These are phyloP conservation scores for Plagodis pulveraria DNA, from an alignment of 2,888 invertebrate species.

Conservation along the genomic window DNA sequence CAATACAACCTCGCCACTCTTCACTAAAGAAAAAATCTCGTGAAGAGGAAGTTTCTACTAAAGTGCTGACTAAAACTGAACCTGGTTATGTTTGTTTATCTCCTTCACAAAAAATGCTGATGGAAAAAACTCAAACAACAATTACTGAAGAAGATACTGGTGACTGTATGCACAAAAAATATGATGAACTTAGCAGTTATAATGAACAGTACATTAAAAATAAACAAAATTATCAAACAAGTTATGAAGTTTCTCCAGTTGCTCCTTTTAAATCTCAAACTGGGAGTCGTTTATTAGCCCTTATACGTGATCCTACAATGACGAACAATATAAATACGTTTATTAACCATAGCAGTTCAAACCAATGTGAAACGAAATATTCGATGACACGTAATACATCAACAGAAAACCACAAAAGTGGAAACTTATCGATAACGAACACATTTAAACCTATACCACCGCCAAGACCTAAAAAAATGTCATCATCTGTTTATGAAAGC, in stretches of 20 bases:
- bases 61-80: slow-evolving; percentile 85
- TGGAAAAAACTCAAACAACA: slow-evolving; percentile 82
- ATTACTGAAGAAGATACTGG: slow-evolving; percentile 82
- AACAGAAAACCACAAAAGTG: slow-evolving; percentile 25
- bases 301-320: slow-evolving; percentile 83
- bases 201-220: slow-evolving; percentile 66
- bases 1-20: slow-evolving; percentile 72
- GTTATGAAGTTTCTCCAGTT: slow-evolving; percentile 45
- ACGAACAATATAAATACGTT: slow-evolving; percentile 60
- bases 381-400: slow-evolving; percentile 39
- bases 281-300: slow-evolving; percentile 86
- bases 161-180: slow-evolving; percentile 88
- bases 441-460: slow-evolving; percentile 70
- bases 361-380: slow-evolving; percentile 47
- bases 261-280: slow-evolving; percentile 80
- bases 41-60: slow-evolving; percentile 83
- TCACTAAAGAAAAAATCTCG: slow-evolving; percentile 68
- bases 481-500: slow-evolving; percentile 71
- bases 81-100: slow-evolving; percentile 88
- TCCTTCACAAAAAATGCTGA: slow-evolving; percentile 88
- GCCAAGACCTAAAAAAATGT: slow-evolving; percentile 67
- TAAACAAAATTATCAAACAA: slow-evolving; percentile 39
- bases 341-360: slow-evolving; percentile 49
- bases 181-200: slow-evolving; percentile 85
- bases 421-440: slow-evolving; percentile 37